A percentile compares a stretch with the other conserved stretches of the same genome.
phyloP scores from a whole-genome alignment of 2,797 vertebrate genomes.

The Limosa lapponica region DNA sequence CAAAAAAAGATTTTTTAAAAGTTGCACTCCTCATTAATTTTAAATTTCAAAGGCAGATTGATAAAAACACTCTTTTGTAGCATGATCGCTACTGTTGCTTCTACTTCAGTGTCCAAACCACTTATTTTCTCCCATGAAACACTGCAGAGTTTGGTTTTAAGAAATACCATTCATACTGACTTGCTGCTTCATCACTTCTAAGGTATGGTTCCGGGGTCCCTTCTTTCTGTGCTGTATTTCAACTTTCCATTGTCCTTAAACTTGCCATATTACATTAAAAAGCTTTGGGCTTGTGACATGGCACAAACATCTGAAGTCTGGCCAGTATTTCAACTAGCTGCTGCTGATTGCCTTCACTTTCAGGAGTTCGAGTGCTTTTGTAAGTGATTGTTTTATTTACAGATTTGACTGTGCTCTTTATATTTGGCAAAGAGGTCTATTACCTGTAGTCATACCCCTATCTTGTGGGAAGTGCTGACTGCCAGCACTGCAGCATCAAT shows the following conservation, averaged over 20 bases:
- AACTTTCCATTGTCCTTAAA: neutral
- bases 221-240: neutral
- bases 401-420: neutral
- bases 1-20: neutral
- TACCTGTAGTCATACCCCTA: accelerated
- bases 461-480: neutral
- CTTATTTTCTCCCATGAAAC: neutral
- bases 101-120: neutral
- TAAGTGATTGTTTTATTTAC: neutral
- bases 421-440: neutral
- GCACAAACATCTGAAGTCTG: neutral
- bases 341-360: neutral
- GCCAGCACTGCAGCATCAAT: neutral
- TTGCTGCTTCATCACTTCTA: neutral
- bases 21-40: neutral
- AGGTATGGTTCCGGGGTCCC: neutral
- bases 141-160: neutral
- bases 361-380: neutral
- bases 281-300: neutral
- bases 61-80: neutral
- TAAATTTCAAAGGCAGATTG: neutral
- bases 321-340: neutral
- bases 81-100: neutral
- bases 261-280: neutral
- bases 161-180: neutral